Evolutionary conservation across 2,888 invertebrate genomes (phyloP), one percentile per base, ranked within the genome.

Genomic region (Drosophila falleni): DNA sequence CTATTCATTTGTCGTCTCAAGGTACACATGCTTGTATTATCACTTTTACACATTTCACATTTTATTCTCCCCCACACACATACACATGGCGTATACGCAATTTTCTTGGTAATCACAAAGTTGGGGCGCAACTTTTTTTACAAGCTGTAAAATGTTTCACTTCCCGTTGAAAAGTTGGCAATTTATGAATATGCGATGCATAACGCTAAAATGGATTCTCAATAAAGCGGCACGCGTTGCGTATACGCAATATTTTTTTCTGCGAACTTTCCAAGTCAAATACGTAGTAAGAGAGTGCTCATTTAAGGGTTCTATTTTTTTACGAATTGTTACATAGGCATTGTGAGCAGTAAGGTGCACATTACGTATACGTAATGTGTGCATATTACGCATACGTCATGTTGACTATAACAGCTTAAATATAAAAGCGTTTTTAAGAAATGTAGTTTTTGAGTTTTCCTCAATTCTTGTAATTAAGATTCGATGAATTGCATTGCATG

Each of bases 241-340:
- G 71, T 78, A 78, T 78, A 56, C 66, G 56, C 55, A 68, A 87
- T 49, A 35, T 42, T 46, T 46, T 53, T 44, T 19, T 6, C 46
- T 37, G 15, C 11, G 13, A 53, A 11, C 13, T 8, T 19, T 56
- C 35, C 54, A 53, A 64, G 66, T 46, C 53, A 41, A 42, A 69
- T 46, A 33, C 49, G 29, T 33, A 29, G 11, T 23, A n/a, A 44
- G 2, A 13, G 3, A 10, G 16, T 6, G 9, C 19, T 29, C 46
- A 55, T 59, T 41, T 39, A 51, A 64, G 37, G 19, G 33, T 39
- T 49, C 68, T 62, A 71, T 55, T n/a, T 46, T 53, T 60, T 29
- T 29, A 56, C 19, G 47, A 33, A 41, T 33, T 53, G 56, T 44
- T 44, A 13, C 37, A 44, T 16, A 3, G 49, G 29, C 37, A 50